Conservation (phyloP, 2,113 vertebrate genomes). For the Bufo gargarizans region DNA sequence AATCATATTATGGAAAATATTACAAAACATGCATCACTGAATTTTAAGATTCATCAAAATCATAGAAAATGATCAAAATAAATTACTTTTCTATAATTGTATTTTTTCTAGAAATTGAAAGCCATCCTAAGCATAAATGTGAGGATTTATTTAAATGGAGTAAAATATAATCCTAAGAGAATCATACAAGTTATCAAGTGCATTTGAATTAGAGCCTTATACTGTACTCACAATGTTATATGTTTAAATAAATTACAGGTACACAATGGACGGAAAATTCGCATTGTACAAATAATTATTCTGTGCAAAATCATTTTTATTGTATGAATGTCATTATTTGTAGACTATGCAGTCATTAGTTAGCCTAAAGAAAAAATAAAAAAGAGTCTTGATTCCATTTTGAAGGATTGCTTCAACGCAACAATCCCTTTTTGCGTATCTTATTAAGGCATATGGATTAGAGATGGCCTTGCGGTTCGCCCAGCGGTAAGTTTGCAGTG, state of each 20-base stretch:
- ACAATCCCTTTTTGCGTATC: too few species aligned
- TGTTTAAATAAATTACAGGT: neutral
- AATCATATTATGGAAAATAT: too few species aligned
- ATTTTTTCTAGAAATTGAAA: neutral
- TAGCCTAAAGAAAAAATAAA: too few species aligned
- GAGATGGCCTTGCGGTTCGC: too few species aligned
- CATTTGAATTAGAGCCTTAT: neutral
- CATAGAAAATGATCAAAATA: neutral
- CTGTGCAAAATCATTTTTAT: neutral
- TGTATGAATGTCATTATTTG: neutral
- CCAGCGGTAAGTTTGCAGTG: too few species aligned
- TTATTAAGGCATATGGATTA: too few species aligned
- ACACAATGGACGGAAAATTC: neutral
- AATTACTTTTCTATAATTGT: conserved; percentile 1
- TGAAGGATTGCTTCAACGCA: too few species aligned
- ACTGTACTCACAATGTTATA: neutral
- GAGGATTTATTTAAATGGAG: neutral
- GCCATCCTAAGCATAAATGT: neutral
- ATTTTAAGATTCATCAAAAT: neutral
- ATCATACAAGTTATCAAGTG: neutral
- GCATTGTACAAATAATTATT: neutral
- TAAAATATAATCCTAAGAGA: neutral
- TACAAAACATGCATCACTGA: too few species aligned
- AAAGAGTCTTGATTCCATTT: too few species aligned
- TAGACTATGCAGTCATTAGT: neutral